These are phyloP conservation scores for Arctocebus calabarensis DNA, from an alignment of 2,797 vertebrate species.

Conservation along the genomic window DNA sequence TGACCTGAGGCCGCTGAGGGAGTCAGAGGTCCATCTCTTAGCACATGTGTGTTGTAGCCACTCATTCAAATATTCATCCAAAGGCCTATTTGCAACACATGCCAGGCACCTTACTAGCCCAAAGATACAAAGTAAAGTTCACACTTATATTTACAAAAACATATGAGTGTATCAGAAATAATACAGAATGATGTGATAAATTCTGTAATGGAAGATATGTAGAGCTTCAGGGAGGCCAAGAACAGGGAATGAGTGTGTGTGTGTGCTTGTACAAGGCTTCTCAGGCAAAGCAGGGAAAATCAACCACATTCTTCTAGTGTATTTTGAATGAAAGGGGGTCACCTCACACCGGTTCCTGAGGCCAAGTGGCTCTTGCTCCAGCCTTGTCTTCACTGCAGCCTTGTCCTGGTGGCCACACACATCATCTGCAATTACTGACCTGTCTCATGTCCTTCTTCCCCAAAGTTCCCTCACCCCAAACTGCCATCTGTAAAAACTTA, in stretches of 20 bases:
- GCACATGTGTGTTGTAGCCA: background rate
- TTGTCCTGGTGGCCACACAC: background rate
- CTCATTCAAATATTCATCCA: conserved; percentile 17
- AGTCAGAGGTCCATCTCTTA: background rate
- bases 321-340: background rate
- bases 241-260: background rate
- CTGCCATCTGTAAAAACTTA: background rate
- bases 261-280: background rate
- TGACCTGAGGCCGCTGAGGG: background rate
- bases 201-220: background rate
- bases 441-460: too few relatives aligned
- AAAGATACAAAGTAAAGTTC: conserved; percentile 44
- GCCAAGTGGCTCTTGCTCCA: background rate
- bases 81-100: background rate
- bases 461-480: background rate
- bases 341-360: background rate
- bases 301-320: background rate
- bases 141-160: conserved; percentile 12
- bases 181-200: background rate
- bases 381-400: background rate
- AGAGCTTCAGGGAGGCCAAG: background rate
- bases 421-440: background rate
- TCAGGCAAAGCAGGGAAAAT: background rate
- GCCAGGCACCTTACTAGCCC: background rate
- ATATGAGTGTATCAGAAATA: background rate